These are phyloP conservation scores for Pollenia labialis DNA, from an alignment of 2,888 invertebrate species.

Conservation along the genomic window DNA sequence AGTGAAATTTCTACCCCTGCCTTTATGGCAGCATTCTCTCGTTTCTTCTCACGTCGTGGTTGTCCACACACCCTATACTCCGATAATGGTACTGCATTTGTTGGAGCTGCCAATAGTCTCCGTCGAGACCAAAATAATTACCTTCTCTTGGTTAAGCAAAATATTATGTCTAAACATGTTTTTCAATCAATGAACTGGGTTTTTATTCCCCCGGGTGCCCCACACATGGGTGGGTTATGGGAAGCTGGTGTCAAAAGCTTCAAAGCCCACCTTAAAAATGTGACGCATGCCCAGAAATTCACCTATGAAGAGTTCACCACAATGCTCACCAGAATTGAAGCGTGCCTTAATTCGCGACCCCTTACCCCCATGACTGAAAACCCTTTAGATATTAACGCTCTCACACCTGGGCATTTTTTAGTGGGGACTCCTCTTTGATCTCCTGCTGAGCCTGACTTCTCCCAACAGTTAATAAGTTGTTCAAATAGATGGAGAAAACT, in stretches of 20 bases:
- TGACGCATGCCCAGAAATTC: background rate
- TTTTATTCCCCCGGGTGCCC: conserved; percentile 45
- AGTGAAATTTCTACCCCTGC: conserved; percentile 3
- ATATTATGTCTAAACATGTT: background rate
- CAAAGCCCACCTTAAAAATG: background rate
- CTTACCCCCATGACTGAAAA: too few relatives aligned
- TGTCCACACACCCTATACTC: background rate
- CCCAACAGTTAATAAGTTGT: background rate
- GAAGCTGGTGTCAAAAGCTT: conserved; percentile 27
- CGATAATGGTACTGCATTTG: conserved; percentile 12
- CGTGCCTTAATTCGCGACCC: too few relatives aligned
- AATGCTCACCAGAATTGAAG: too few relatives aligned
- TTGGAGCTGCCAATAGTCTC: background rate
- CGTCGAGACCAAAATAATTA: background rate
- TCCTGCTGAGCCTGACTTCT: too few relatives aligned
- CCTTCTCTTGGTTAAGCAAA: background rate
- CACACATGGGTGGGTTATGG: conserved; percentile 42
- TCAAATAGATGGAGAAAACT: conserved; percentile 3
- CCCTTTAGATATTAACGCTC: too few relatives aligned
- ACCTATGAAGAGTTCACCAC: conserved; percentile 35
- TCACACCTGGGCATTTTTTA: too few relatives aligned
- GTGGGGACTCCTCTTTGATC: too few relatives aligned
- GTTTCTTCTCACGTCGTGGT: background rate
- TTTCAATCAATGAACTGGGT: background rate
- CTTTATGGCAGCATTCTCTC: conserved; percentile 22